A percentile compares a stretch with the other conserved stretches of the same genome.
Conservation (phyloP, 2,113 vertebrate genomes). For the Sinocyclocheilus maitianheensis region DNA sequence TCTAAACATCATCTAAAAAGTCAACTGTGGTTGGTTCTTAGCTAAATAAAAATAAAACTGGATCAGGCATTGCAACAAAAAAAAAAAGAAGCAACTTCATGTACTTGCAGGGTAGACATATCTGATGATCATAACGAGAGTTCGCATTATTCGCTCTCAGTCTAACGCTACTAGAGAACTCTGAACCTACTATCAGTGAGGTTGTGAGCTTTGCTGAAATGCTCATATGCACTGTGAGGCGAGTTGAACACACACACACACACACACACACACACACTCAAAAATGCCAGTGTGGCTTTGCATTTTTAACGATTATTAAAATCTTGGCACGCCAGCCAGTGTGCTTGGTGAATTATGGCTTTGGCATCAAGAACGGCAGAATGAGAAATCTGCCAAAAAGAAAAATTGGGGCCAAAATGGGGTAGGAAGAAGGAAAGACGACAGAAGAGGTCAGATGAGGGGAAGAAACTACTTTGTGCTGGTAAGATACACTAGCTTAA, state of each 20-base stretch:
- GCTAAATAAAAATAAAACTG: background rate
- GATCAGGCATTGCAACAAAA: background rate
- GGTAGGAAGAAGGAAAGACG: conserved; percentile 8
- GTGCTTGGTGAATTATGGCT: conserved; percentile 52
- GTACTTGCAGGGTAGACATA: background rate
- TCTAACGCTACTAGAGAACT: background rate
- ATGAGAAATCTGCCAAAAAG: conserved; percentile 35
- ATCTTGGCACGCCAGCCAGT: conserved; percentile 49
- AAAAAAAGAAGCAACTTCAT: background rate
- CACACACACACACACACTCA: conserved; percentile 4
- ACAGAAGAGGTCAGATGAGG: conserved; percentile 8
- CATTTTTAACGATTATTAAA: conserved; percentile 64
- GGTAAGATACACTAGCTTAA: conserved; percentile 34
- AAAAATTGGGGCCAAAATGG: conserved; percentile 24
- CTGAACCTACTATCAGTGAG: background rate
- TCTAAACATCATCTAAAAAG: background rate
- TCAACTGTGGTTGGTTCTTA: background rate
- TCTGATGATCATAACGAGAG: background rate
- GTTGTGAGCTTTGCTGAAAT: background rate
- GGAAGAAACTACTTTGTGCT: conserved; percentile 28
- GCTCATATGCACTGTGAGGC: conserved; percentile 1
- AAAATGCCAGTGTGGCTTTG: conserved; percentile 42
- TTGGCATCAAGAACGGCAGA: conserved; percentile 49
- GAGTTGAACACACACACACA: conserved; percentile 53
- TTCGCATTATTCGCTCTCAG: background rate